Evolutionary conservation across 1,140 invertebrate species (phyloP).

Genomic region (Uloborus diversus): DNA sequence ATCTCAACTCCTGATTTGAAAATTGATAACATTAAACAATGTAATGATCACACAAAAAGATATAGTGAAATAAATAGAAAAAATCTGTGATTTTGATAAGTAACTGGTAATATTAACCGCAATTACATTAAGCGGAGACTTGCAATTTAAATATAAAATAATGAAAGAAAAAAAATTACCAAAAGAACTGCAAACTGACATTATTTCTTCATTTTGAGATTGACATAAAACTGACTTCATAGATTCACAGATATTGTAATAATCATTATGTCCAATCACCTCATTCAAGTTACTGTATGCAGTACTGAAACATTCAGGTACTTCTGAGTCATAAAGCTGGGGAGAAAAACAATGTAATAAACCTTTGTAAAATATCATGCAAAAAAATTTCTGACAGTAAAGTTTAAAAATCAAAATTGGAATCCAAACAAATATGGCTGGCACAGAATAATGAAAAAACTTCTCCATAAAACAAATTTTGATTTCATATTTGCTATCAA

Average conservation of each 20-base stretch:
- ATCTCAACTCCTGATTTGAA: no score
- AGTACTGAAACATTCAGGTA: not conserved
- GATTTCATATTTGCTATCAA: no score
- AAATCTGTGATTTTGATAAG: not conserved
- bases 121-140: no score
- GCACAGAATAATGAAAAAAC: no score
- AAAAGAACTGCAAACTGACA: constrained; percentile 32
- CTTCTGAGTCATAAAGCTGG: not conserved
- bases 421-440: no score
- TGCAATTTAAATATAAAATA: not conserved
- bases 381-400: no score
- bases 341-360: not conserved
- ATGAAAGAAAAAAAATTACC: constrained; percentile 9
- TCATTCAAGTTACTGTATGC: no score
- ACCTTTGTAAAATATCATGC: no score
- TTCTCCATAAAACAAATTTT: no score
- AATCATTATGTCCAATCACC: constrained; percentile 35
- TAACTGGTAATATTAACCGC: no score
- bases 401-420: no score
- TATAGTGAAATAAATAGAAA: not conserved
- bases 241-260: constrained; percentile 18
- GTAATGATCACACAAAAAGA: not conserved
- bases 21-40: no score
- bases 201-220: constrained; percentile 18
- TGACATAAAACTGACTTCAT: constrained; percentile 18